Evolutionary conservation across 2,113 vertebrate genomes (phyloP), one percentile per base, ranked within the genome.

Genomic region (Myocastor coypus): DNA sequence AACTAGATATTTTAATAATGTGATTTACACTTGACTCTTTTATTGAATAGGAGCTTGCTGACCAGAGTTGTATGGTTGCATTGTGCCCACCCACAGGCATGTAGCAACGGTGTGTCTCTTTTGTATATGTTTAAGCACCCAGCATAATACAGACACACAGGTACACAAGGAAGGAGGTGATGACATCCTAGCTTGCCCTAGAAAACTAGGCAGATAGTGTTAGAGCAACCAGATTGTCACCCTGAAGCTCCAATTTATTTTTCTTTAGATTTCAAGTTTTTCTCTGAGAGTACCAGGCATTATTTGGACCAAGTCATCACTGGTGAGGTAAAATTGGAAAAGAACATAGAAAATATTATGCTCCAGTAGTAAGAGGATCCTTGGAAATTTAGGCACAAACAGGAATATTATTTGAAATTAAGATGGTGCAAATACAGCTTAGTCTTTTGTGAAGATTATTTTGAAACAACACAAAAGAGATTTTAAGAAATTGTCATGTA

Each of bases 221-320:
- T 3, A 0, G 46, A 85, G 28, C 22, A 83, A 22, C 1, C 19
- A 2, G 0, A 0, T 42, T 59, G 13, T 55, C 64, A 78, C 6
- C 8, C 57, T 91, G 95, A 66, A 92, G 98, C 95, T 96, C 92
- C 32, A 87, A 68, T 96, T 96, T 50, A 26, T 94, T 83, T 77
- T 75, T 94, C 81, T 82, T 61, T 28, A 80, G 57, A 20, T 87
- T 64, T 17, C 55, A 5, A 9, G 7, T 40, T 24, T 57, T 17
- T 19, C 16, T 83, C 40, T 37, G 28, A 32, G 30, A 71, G 46
- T 40, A 61, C 52, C 17, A 37, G 17, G 17, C 26, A 40, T 59
- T n/a, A 32, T 91, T 95, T 96, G 92, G 32, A 37, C 64, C 55
- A 0, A 66, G 64, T 84, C 86, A 77, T n/a, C 69, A 50, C 42